Conservation (phyloP, 2,113 vertebrate genomes). For the Dicentrarchus labrax region DNA sequence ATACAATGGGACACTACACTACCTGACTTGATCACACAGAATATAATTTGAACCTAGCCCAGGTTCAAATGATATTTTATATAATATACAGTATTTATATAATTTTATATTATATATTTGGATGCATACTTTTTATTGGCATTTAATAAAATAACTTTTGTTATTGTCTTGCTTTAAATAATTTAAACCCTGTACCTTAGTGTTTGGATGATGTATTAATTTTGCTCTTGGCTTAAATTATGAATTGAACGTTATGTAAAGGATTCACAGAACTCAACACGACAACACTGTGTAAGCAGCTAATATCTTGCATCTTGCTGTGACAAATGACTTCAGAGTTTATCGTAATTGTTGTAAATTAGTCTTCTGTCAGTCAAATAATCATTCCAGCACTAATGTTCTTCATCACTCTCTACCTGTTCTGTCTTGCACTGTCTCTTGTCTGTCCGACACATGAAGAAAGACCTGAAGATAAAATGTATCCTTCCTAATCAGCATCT, state of each 20-base stretch:
- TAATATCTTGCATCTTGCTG: background rate
- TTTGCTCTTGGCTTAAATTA: background rate
- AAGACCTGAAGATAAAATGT: slow-evolving; percentile 21
- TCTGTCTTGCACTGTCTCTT: background rate
- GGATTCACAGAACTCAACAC: slow-evolving; percentile 19
- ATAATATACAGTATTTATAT: no score
- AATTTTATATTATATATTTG: no score
- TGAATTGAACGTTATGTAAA: background rate
- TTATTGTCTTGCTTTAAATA: background rate
- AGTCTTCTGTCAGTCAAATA: background rate
- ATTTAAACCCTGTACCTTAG: background rate
- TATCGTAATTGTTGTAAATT: background rate
- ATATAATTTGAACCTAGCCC: no score
- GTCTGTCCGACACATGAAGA: slow-evolving; percentile 5
- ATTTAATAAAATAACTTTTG: background rate
- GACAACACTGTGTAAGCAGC: background rate
- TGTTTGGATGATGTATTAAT: background rate
- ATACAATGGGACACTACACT: no score
- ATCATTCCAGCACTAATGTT: background rate
- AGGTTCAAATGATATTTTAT: no score
- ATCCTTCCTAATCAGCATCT: background rate
- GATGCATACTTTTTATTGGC: background rate
- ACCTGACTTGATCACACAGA: no score
- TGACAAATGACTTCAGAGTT: background rate
- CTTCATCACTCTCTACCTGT: background rate